A percentile compares a stretch with the other conserved stretches of the same genome.
Evolutionary conservation across 1,140 invertebrate species (phyloP).

Genomic region (Macrosteles quadrilineatus): DNA sequence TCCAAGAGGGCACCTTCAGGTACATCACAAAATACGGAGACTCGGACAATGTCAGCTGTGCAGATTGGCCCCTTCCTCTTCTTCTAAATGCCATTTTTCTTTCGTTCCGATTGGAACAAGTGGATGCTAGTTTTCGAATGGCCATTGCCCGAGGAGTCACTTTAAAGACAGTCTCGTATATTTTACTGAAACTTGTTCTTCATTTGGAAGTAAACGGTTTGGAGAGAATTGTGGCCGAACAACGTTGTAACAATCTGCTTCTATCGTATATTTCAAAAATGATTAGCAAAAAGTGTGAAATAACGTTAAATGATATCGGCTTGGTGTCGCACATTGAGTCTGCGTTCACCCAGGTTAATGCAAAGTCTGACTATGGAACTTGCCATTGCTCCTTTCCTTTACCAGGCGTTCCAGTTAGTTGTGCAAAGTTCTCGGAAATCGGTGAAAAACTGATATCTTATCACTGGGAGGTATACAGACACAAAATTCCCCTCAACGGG

Average conservation of each 20-base stretch:
- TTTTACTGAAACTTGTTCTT: slow-evolving; percentile 41
- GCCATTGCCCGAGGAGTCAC: slow-evolving; percentile 37
- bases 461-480: slow-evolving; percentile 27
- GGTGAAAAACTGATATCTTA: slow-evolving; percentile 19
- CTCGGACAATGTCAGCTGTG: slow-evolving; percentile 31
- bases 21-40: slow-evolving; percentile 34
- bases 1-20: slow-evolving; percentile 39
- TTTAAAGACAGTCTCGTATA: slow-evolving; percentile 41
- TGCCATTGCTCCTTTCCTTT: slow-evolving; percentile 37
- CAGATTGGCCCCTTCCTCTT: slow-evolving; percentile 40
- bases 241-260: slow-evolving; percentile 41
- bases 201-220: slow-evolving; percentile 36
- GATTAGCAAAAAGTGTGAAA: slow-evolving; percentile 25
- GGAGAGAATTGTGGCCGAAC: slow-evolving; percentile 9
- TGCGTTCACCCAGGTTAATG: slow-evolving; percentile 29
- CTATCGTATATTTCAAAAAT: slow-evolving; percentile 41
- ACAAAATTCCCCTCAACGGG: slow-evolving; percentile 15
- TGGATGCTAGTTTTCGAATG: slow-evolving; percentile 42
- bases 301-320: slow-evolving; percentile 27
- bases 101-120: slow-evolving; percentile 43
- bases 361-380: not conserved
- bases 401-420: not conserved
- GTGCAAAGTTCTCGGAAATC: slow-evolving; percentile 14
- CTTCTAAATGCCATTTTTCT: slow-evolving; percentile 45
- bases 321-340: slow-evolving; percentile 33